These are phyloP conservation scores for Tetramorium simillimum DNA, from an alignment of 1,140 invertebrate genomes.

Conservation along the genomic window DNA sequence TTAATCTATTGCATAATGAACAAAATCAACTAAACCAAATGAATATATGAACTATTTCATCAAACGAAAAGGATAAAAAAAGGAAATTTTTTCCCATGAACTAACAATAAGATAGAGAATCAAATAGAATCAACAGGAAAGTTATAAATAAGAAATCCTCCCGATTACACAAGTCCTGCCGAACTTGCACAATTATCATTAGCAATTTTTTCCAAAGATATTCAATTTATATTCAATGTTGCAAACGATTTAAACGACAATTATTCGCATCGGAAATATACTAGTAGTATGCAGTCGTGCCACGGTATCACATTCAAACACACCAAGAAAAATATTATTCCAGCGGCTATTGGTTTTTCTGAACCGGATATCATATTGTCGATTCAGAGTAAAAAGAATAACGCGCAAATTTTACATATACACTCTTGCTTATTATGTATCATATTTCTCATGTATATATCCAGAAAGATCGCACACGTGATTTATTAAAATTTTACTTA, in stretches of 20 bases:
- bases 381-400: constrained; percentile 8
- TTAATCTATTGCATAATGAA: background rate
- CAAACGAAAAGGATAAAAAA: background rate
- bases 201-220: background rate
- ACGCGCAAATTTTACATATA: background rate
- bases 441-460: background rate
- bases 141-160: background rate
- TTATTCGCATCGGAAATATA: background rate
- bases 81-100: background rate
- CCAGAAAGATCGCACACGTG: background rate
- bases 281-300: background rate
- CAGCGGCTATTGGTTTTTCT: constrained; percentile 28
- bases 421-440: constrained; percentile 12
- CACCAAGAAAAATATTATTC: constrained; percentile 38
- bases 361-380: constrained; percentile 10
- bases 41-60: background rate
- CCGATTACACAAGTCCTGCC: too few species aligned
- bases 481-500: background rate
- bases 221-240: background rate
- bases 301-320: background rate
- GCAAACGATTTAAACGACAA: constrained; percentile 25
- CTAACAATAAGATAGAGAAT: background rate
- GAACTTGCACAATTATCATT: background rate
- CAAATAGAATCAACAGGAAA: background rate
- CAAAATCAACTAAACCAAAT: background rate